Percentiles rank a stretch among this genome's conserved stretches.
Evolutionary conservation across 2,113 vertebrate species (phyloP).

Genomic region (Synodontis membranacea): DNA sequence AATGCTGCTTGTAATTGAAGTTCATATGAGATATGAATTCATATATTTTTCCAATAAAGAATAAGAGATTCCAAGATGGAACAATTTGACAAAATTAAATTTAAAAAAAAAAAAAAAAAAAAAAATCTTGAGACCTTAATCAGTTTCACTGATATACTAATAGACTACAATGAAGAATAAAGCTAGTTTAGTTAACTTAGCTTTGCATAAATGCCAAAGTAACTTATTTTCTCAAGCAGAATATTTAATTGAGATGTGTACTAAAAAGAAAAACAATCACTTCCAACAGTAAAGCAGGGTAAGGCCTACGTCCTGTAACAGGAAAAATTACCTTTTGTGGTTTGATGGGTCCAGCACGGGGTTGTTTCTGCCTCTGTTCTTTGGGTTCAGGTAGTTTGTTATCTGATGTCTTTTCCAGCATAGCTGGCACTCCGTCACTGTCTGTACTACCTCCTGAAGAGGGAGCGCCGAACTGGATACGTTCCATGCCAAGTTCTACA

Average conservation of each 20-base stretch:
- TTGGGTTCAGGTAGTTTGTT: constrained; percentile 92
- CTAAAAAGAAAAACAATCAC: background rate
- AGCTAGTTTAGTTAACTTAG: background rate
- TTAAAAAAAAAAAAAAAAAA: too few relatives aligned
- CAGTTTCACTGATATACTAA: background rate
- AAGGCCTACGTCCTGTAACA: too few relatives aligned
- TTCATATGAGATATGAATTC: background rate
- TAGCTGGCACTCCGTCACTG: constrained; percentile 84
- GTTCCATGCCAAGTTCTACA: constrained; percentile 88
- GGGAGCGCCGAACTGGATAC: constrained; percentile 95
- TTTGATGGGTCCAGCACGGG: constrained; percentile 94
- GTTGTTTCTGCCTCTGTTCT: constrained; percentile 95
- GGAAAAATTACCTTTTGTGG: constrained; percentile 84
- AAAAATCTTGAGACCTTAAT: background rate
- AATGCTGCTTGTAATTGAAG: background rate
- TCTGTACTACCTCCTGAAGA: constrained; percentile 90
- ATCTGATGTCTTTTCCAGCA: constrained; percentile 82
- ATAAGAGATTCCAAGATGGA: too few relatives aligned
- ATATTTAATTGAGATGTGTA: background rate
- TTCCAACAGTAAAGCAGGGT: background rate
- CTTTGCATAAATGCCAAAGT: background rate
- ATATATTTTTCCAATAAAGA: too few relatives aligned
- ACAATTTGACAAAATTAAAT: too few relatives aligned
- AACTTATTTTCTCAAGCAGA: background rate
- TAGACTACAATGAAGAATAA: background rate